phyloP scores from a whole-genome alignment of 2,113 vertebrate species.

The Prietella phreatophila region DNA sequence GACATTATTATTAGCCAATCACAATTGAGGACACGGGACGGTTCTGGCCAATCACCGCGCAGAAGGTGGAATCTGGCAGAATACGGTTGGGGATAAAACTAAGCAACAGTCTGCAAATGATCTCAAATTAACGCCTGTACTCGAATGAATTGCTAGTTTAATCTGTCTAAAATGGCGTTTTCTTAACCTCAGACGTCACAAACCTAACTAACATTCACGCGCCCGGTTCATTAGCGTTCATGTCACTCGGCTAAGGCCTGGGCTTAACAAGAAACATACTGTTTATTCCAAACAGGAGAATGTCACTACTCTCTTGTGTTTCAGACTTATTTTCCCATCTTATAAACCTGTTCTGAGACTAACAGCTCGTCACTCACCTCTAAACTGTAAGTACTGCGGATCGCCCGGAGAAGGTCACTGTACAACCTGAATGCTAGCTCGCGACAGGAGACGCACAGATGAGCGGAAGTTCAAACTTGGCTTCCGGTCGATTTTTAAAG shows the following conservation, averaged over 20 bases:
- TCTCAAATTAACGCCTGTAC: background rate
- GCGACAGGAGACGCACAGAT: background rate
- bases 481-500: conserved; percentile 31
- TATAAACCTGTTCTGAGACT: background rate
- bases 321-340: background rate
- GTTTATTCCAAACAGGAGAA: background rate
- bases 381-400: background rate
- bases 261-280: background rate
- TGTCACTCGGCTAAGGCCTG: background rate
- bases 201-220: background rate
- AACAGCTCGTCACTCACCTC: conserved; percentile 28
- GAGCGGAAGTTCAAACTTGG: conserved; percentile 9
- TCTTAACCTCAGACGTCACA: background rate
- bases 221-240: background rate
- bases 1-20: background rate
- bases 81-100: background rate
- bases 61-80: background rate
- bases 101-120: background rate
- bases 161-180: background rate
- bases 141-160: background rate
- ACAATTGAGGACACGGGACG: background rate
- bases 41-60: background rate
- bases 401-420: conserved; percentile 50
- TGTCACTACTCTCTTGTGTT: background rate
- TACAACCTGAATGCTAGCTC: conserved; percentile 18